A percentile compares a stretch with the other conserved stretches of the same genome.
Evolutionary conservation across 2,888 invertebrate genomes (phyloP).

Genomic region (Volucella inanis): DNA sequence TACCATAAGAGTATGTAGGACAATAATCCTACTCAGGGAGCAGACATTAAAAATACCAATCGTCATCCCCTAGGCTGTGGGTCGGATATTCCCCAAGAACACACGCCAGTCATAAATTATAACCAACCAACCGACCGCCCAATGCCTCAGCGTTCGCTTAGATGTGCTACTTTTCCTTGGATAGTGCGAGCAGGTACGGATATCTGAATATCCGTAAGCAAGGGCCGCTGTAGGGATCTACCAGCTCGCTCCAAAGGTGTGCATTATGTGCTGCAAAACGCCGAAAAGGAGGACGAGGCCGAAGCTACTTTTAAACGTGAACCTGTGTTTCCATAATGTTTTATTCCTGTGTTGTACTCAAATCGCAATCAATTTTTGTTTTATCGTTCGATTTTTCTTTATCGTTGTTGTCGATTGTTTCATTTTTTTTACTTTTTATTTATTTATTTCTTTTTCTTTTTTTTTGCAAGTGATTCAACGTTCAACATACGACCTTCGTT

Average conservation of each 20-base stretch:
- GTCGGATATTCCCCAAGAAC: slow-evolving; percentile 66
- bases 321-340: slow-evolving; percentile 74
- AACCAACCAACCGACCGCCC: slow-evolving; percentile 54
- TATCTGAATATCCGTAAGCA: slow-evolving; percentile 36
- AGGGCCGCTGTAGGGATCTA: slow-evolving; percentile 12
- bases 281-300: slow-evolving; percentile 52
- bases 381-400: slow-evolving; percentile 70
- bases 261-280: slow-evolving; percentile 59
- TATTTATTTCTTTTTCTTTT: neutral
- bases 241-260: slow-evolving; percentile 43
- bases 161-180: slow-evolving; percentile 1
- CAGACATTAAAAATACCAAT: slow-evolving; percentile 75
- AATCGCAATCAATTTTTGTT: slow-evolving; percentile 74
- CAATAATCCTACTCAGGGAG: slow-evolving; percentile 74
- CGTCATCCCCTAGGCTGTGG: slow-evolving; percentile 60
- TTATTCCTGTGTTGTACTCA: slow-evolving; percentile 72
- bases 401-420: slow-evolving; percentile 31
- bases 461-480: slow-evolving; percentile 42
- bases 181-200: neutral
- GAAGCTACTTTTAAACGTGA: slow-evolving; percentile 74
- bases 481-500: neutral
- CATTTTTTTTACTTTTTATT: too few species aligned
- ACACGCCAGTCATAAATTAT: slow-evolving; percentile 76
- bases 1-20: slow-evolving; percentile 67
- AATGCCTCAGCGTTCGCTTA: slow-evolving; percentile 32